Conservation (phyloP, 2,113 vertebrate genomes). For the Pachycephala philippinensis region DNA sequence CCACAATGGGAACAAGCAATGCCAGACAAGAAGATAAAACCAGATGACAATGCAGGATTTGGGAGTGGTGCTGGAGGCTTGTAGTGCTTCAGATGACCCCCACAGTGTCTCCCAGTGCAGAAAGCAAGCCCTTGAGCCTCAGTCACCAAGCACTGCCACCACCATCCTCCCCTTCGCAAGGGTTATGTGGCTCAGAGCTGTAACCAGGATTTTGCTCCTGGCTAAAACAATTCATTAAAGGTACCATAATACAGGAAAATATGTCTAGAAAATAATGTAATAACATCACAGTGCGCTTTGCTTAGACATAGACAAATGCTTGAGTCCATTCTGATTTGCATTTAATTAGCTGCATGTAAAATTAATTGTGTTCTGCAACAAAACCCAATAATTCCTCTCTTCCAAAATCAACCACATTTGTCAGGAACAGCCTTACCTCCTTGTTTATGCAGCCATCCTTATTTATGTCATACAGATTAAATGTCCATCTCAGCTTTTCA, state of each 20-base stretch:
- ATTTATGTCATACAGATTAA: conserved; percentile 97
- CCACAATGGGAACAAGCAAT: background rate
- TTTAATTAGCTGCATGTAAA: background rate
- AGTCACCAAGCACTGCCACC: background rate
- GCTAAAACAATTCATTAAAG: background rate
- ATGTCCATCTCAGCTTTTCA: conserved; percentile 95
- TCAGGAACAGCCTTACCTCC: conserved; percentile 76
- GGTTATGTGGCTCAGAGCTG: background rate
- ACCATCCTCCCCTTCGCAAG: background rate
- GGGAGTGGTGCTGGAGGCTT: background rate
- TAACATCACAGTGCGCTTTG: background rate
- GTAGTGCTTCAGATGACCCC: background rate
- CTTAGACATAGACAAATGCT: background rate
- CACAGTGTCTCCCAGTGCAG: background rate
- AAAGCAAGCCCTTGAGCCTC: background rate
- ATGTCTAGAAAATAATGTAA: background rate
- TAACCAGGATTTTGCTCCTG: background rate
- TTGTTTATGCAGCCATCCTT: conserved; percentile 96
- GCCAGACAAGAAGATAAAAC: background rate
- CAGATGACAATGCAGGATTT: background rate
- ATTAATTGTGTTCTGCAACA: background rate
- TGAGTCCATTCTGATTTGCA: background rate
- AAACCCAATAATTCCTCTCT: background rate
- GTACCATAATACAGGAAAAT: background rate
- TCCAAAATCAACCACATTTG: background rate